These are phyloP conservation scores for Lepidurus apus DNA, from an alignment of 1,140 invertebrate species.

Conservation along the genomic window DNA sequence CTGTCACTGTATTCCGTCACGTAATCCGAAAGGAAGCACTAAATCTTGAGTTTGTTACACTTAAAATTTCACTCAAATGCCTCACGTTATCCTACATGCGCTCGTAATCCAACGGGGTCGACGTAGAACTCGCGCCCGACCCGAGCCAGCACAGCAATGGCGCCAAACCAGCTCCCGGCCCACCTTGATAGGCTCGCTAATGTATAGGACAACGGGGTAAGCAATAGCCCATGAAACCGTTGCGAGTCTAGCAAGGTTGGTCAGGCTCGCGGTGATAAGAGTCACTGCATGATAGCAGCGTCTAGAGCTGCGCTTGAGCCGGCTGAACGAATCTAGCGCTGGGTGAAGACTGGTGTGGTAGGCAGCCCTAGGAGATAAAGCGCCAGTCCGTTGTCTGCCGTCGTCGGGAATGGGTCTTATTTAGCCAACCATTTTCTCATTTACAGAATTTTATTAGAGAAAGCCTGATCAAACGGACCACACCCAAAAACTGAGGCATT, in stretches of 20 bases:
- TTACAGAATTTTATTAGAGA: neutral
- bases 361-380: neutral
- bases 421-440: neutral
- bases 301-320: neutral
- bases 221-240: neutral
- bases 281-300: neutral
- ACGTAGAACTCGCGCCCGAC: slow-evolving; percentile 16
- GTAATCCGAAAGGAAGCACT: neutral
- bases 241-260: neutral
- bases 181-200: neutral
- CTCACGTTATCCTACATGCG: slow-evolving; percentile 21
- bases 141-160: slow-evolving; percentile 16
- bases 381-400: neutral
- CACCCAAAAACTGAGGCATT: neutral
- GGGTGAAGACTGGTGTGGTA: neutral
- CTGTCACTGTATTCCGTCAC: slow-evolving; percentile 4
- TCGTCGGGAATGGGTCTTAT: neutral
- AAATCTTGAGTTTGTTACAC: neutral
- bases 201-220: neutral
- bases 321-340: neutral
- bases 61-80: slow-evolving; percentile 2
- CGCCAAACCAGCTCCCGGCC: neutral
- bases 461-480: neutral
- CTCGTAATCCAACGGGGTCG: slow-evolving; percentile 20
- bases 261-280: neutral